phyloP scores from a whole-genome alignment of 1,140 invertebrate genomes.

The Aporrectodea caliginosa region DNA sequence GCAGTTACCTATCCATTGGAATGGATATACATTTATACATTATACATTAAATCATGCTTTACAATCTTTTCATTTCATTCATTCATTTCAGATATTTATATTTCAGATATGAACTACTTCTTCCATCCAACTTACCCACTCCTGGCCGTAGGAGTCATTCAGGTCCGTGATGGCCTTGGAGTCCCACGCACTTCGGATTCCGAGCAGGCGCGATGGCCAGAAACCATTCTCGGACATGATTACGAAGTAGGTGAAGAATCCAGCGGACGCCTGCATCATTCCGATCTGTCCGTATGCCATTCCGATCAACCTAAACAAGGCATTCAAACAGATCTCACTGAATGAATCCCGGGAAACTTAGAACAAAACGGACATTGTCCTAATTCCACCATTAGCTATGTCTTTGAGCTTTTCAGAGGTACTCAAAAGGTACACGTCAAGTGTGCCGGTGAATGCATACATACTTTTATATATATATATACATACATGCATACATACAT shows the following conservation, averaged over 20 bases:
- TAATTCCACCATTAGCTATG: too few species aligned
- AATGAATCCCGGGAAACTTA: too few species aligned
- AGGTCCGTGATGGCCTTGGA: constrained; percentile 61
- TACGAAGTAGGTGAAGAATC: constrained; percentile 98
- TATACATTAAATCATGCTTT: not conserved
- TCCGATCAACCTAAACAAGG: constrained; percentile 38
- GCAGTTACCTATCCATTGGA: too few species aligned
- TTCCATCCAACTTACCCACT: constrained; percentile 58
- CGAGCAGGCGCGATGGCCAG: constrained; percentile 65
- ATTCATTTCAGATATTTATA: not conserved
- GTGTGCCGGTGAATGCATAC: too few species aligned
- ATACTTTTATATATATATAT: too few species aligned
- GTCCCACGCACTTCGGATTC: constrained; percentile 61
- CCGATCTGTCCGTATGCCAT: constrained; percentile 44
- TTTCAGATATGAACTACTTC: not conserved
- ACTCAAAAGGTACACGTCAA: too few species aligned
- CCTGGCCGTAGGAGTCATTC: constrained; percentile 62
- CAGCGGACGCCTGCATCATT: constrained; percentile 98
- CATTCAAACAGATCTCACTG: too few species aligned
- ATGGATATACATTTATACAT: constrained; percentile 7
- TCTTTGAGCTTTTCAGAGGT: too few species aligned
- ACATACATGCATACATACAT: too few species aligned
- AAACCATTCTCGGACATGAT: constrained; percentile 99
- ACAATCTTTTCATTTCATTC: too few species aligned
- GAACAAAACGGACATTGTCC: too few species aligned